Conservation (phyloP, 2,113 vertebrate species). For the Psettodes erumei region DNA sequence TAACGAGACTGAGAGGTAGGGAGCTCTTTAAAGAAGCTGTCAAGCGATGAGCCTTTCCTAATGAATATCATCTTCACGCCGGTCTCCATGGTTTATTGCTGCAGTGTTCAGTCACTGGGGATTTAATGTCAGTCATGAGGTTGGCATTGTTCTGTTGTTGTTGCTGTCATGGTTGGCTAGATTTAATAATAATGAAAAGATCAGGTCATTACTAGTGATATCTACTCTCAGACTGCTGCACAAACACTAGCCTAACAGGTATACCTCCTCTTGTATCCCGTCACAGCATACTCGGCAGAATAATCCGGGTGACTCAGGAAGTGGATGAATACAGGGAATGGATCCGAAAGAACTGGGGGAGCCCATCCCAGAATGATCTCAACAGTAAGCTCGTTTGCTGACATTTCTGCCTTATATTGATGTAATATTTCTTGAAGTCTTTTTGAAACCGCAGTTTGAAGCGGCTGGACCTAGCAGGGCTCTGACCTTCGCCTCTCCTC, state of each 20-base stretch:
- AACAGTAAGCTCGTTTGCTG: constrained; percentile 84
- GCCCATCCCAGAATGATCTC: constrained; percentile 86
- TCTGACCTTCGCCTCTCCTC: neutral
- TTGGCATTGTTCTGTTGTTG: neutral
- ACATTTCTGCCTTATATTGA: neutral
- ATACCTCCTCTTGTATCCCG: neutral
- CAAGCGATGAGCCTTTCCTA: neutral
- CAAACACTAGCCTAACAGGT: neutral
- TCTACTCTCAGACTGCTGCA: neutral
- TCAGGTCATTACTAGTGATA: neutral
- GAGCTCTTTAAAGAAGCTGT: neutral
- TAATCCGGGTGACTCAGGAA: constrained; percentile 96
- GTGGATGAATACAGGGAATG: constrained; percentile 95
- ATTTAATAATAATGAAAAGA: neutral
- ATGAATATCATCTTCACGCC: neutral
- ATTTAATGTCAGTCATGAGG: neutral
- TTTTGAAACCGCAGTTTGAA: neutral
- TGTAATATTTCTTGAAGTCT: neutral
- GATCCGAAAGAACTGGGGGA: constrained; percentile 94
- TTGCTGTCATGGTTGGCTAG: neutral
- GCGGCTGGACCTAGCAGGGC: neutral
- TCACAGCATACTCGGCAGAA: constrained; percentile 93
- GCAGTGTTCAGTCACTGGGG: neutral
- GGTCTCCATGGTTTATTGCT: neutral
- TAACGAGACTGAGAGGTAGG: constrained; percentile 94